phyloP scores from a whole-genome alignment of 2,113 vertebrate genomes.

The Lamprologus sp. region DNA sequence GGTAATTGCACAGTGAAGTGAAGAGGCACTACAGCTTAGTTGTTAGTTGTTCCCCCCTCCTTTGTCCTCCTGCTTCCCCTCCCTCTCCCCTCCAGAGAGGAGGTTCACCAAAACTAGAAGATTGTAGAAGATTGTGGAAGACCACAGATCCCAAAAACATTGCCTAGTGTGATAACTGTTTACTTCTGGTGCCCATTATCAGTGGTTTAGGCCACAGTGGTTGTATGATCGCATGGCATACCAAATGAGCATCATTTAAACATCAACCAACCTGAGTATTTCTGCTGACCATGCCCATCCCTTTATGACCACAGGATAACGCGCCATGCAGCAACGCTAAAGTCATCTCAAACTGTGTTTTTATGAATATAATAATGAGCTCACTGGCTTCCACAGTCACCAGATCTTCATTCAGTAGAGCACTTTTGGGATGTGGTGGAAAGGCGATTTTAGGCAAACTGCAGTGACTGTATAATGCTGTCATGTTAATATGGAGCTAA shows the following conservation, averaged over 20 bases:
- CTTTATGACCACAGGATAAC: neutral
- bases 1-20: no score
- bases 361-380: neutral
- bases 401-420: neutral
- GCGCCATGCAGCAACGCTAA: fast-evolving
- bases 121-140: neutral
- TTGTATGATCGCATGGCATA: fast-evolving
- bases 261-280: neutral
- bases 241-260: neutral
- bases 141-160: neutral
- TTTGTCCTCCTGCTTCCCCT: no score
- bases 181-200: neutral
- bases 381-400: fast-evolving
- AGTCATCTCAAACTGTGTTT: neutral
- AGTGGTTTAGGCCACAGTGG: neutral
- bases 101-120: neutral
- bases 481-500: neutral
- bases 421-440: neutral
- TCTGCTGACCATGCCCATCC: fast-evolving
- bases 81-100: no score
- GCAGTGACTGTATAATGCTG: neutral
- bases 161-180: neutral
- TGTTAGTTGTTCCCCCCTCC: no score
- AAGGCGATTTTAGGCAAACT: neutral
- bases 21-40: no score